Conservation (phyloP, 2,113 vertebrate species). For the Campylomormyrus numenius region DNA sequence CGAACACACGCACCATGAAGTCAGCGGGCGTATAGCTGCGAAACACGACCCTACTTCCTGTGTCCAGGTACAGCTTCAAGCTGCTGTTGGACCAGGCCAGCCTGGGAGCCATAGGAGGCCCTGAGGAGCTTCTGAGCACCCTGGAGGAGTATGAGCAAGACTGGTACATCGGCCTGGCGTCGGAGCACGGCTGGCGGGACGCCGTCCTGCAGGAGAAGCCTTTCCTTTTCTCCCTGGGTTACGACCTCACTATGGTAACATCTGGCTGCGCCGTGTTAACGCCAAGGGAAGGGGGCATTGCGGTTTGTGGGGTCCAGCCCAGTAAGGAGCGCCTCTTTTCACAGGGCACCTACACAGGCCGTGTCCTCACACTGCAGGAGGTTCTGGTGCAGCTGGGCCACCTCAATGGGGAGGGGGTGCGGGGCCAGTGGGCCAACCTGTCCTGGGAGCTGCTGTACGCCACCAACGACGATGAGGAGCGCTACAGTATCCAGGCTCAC, state of each 20-base stretch:
- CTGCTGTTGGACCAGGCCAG: slow-evolving; percentile 93
- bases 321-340: slow-evolving; percentile 11
- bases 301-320: neutral
- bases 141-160: slow-evolving; percentile 83
- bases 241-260: slow-evolving; percentile 86
- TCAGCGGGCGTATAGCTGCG: neutral
- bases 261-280: no score
- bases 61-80: slow-evolving; percentile 84
- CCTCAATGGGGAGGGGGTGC: slow-evolving; percentile 79
- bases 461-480: slow-evolving; percentile 93
- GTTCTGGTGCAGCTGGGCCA: slow-evolving; percentile 78
- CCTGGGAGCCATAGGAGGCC: slow-evolving; percentile 77
- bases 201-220: slow-evolving; percentile 87
- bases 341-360: slow-evolving; percentile 85
- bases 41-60: neutral
- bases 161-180: slow-evolving; percentile 88
- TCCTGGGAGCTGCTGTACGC: slow-evolving; percentile 96
- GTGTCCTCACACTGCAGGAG: slow-evolving; percentile 88
- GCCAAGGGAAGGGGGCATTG: neutral
- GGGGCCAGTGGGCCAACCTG: slow-evolving; percentile 97
- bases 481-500: slow-evolving; percentile 95
- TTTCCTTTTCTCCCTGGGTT: slow-evolving; percentile 86
- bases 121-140: slow-evolving; percentile 72
- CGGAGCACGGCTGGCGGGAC: slow-evolving; percentile 85
- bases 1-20: neutral